A percentile compares a stretch with the other conserved stretches of the same genome.
phyloP scores from a whole-genome alignment of 2,888 invertebrate genomes.

The Anagyrus pseudococci region DNA sequence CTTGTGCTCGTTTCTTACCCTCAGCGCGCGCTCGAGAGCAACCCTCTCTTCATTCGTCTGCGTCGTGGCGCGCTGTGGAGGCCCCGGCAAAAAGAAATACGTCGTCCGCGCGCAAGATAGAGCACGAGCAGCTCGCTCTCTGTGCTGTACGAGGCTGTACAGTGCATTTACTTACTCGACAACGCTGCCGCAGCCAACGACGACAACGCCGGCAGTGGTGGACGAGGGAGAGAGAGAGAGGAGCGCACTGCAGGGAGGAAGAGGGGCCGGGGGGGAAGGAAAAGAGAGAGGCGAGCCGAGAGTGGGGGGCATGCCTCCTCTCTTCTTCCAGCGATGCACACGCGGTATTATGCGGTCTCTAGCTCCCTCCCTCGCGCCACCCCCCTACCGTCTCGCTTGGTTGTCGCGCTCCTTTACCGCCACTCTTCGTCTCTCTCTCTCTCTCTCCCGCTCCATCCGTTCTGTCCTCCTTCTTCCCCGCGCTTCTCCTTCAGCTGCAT shows the following conservation, averaged over 20 bases:
- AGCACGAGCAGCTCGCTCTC: too few relatives aligned
- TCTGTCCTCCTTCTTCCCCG: not conserved
- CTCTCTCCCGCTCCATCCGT: not conserved
- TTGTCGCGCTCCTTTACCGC: not conserved
- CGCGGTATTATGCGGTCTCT: not conserved
- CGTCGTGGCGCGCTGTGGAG: too few relatives aligned
- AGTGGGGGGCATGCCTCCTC: not conserved
- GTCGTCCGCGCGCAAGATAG: too few relatives aligned
- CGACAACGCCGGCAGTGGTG: not conserved
- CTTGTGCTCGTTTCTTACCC: too few relatives aligned
- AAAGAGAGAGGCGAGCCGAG: not conserved
- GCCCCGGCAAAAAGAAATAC: too few relatives aligned
- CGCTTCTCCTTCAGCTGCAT: constrained; percentile 3
- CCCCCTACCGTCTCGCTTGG: not conserved
- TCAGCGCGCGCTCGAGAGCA: too few relatives aligned
- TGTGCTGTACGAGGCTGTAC: too few relatives aligned
- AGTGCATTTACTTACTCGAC: too few relatives aligned
- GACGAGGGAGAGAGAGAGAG: constrained; percentile 1
- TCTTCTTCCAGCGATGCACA: not conserved
- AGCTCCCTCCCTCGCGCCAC: not conserved
- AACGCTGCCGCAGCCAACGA: too few relatives aligned
- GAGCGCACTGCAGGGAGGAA: not conserved
- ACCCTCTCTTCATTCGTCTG: too few relatives aligned
- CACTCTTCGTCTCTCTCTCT: not conserved
- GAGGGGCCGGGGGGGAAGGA: not conserved